phyloP scores from a whole-genome alignment of 1,140 invertebrate genomes.

The Bombyx mandarina region DNA sequence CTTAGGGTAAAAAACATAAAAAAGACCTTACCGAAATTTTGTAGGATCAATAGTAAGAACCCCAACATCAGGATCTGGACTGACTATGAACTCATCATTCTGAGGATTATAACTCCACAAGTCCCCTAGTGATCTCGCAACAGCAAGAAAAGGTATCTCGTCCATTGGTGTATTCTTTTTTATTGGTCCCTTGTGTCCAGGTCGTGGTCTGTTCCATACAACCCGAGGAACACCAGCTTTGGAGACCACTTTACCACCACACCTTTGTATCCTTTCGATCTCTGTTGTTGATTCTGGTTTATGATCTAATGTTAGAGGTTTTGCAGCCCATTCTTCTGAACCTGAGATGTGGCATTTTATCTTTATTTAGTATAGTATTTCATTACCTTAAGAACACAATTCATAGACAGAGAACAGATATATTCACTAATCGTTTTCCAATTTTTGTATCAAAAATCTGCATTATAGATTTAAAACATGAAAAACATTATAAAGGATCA shows the following conservation, averaged over 20 bases:
- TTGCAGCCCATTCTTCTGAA: constrained; percentile 82
- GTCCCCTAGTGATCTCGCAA: constrained; percentile 95
- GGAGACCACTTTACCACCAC: constrained; percentile 89
- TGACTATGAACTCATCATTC: constrained; percentile 93
- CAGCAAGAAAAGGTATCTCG: constrained; percentile 96
- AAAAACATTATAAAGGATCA: too few relatives aligned
- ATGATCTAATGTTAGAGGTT: constrained; percentile 90
- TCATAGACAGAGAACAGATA: too few relatives aligned
- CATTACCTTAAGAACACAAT: too few relatives aligned
- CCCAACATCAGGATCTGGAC: constrained; percentile 96
- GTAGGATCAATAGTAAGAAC: constrained; percentile 88
- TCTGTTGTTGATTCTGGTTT: constrained; percentile 94
- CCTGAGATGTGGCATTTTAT: constrained; percentile 37
- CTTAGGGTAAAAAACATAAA: neutral
- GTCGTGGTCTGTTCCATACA: constrained; percentile 94
- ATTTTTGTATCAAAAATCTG: too few relatives aligned
- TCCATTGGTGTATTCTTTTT: constrained; percentile 89
- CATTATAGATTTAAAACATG: too few relatives aligned
- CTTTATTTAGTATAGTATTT: too few relatives aligned
- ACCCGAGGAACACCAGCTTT: constrained; percentile 96
- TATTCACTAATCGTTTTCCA: too few relatives aligned
- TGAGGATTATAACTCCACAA: constrained; percentile 97
- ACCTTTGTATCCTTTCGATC: constrained; percentile 86
- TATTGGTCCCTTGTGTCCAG: constrained; percentile 85
- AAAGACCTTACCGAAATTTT: constrained; percentile 68